Evolutionary conservation across 2,113 vertebrate genomes (phyloP), one percentile per base, ranked within the genome.

Genomic region (Dicentrarchus labrax): DNA sequence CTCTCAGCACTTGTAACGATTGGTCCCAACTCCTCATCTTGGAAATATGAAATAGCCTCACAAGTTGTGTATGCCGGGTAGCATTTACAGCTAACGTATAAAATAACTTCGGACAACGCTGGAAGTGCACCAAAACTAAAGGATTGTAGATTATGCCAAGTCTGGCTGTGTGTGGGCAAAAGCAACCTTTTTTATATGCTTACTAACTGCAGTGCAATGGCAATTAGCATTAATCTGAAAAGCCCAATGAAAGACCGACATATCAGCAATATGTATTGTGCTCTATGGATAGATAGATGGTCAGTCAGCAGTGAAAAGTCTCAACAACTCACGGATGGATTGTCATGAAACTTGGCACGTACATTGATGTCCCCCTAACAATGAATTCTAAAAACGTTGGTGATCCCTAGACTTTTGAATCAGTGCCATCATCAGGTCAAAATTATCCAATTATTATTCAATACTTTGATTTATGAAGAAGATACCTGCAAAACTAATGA

Each of bases 181-280:
- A 69, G 60, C 4, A 53, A 24, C 9, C 54, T 68, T 24, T 43
- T 77, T 69, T 74, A 64, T 36, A 56, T 22, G 57, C 17, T 59
- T 36, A 64, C 54, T 74, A 64, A 59, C 6, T 0, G 67, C n/a
- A 51, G 24, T 66, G 19, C 10, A 41, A 48, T 15, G 19, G 62
- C 12, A 43, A 39, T 17, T 2, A 19, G 13, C 36, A 51, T 4
- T 21, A 45, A 53, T 69, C 72, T 84, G 47, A 53, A 51, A 70
- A 53, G 45, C 45, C 45, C 13, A 47, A 47, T 12, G 10, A 45
- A 45, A 11, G 43, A 10, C 43, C 11, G 43, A 45, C 10, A 11
- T 30, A 30, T 65, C 13, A 3, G 15, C 22, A 21, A 30, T 12
- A 13, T 60, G 11, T 6, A 36, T 30, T 30, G 4, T 30, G 30